These are phyloP conservation scores for Orussus abietinus DNA, from an alignment of 1,140 invertebrate genomes.

Conservation along the genomic window DNA sequence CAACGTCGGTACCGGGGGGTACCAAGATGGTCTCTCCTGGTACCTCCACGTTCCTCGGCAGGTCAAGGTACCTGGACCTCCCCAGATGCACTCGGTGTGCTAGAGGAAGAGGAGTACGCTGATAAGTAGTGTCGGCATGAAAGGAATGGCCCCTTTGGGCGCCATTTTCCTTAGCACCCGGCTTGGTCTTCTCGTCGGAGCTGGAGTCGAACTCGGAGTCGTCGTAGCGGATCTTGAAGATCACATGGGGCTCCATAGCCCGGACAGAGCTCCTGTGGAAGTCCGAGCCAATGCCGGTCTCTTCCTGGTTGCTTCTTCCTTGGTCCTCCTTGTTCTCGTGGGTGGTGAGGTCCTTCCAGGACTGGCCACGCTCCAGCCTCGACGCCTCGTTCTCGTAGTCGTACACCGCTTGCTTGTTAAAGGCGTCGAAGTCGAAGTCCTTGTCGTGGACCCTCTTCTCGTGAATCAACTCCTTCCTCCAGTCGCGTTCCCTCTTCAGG, in stretches of 20 bases:
- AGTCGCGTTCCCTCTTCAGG: no score
- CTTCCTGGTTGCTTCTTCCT: background rate
- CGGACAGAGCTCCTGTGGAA: constrained; percentile 30
- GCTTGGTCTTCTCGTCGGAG: constrained; percentile 27
- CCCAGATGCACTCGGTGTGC: constrained; percentile 17
- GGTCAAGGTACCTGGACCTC: no score
- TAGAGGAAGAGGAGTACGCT: constrained; percentile 19
- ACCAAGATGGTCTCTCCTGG: no score
- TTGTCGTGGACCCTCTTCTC: constrained; percentile 17
- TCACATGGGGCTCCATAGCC: constrained; percentile 42
- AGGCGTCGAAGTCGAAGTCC: constrained; percentile 36
- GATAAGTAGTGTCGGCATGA: constrained; percentile 10
- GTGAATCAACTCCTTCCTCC: constrained; percentile 11
- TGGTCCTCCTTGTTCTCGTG: constrained; percentile 6
- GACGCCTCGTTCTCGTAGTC: constrained; percentile 44
- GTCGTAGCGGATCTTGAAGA: constrained; percentile 47
- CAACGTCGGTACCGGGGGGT: no score
- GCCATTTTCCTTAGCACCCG: no score
- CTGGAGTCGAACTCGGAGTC: constrained; percentile 43
- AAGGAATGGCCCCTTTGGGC: no score
- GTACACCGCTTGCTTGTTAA: constrained; percentile 42
- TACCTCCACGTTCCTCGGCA: no score
- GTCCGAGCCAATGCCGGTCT: no score
- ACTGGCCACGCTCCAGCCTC: constrained; percentile 14
- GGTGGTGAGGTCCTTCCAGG: background rate